phyloP scores from a whole-genome alignment of 2,113 vertebrate genomes.

The Sander lucioperca region DNA sequence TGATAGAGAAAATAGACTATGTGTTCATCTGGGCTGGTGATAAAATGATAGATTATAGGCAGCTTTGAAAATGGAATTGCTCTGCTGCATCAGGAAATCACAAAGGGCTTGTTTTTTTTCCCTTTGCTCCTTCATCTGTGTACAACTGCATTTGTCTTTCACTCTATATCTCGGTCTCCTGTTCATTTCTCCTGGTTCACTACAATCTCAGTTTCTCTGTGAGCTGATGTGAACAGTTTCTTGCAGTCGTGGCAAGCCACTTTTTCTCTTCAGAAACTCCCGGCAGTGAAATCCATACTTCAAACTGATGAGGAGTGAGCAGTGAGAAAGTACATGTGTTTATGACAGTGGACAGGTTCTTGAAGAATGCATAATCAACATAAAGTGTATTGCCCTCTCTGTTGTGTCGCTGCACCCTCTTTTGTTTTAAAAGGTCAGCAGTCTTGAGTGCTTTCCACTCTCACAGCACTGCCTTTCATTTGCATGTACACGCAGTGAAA shows the following conservation, averaged over 20 bases:
- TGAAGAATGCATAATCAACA: conserved; percentile 17
- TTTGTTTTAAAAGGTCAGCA: conserved; percentile 77
- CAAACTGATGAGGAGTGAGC: conserved; percentile 49
- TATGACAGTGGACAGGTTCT: conserved; percentile 30
- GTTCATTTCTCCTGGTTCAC: conserved; percentile 46
- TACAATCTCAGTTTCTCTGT: conserved; percentile 31
- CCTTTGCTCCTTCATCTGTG: conserved; percentile 60
- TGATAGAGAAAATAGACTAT: conserved; percentile 66
- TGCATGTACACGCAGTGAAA: conserved; percentile 53
- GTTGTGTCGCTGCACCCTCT: conserved; percentile 26
- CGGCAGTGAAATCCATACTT: conserved; percentile 37
- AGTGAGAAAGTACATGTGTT: conserved; percentile 21
- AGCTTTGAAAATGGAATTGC: conserved; percentile 63
- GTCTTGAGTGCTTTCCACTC: conserved; percentile 42
- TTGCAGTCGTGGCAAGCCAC: neutral
- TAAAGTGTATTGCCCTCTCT: conserved; percentile 22
- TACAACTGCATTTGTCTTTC: conserved; percentile 63
- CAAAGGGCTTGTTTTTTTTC: conserved; percentile 54
- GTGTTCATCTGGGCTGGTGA: conserved; percentile 57
- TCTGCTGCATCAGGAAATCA: conserved; percentile 56
- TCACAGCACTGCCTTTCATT: conserved; percentile 41
- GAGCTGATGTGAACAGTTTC: conserved; percentile 45
- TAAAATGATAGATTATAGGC: conserved; percentile 73
- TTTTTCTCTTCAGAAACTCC: conserved; percentile 9
- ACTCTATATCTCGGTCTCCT: conserved; percentile 25